Evolutionary conservation across 2,113 vertebrate genomes (phyloP).

Genomic region (Dascyllus trimaculatus): DNA sequence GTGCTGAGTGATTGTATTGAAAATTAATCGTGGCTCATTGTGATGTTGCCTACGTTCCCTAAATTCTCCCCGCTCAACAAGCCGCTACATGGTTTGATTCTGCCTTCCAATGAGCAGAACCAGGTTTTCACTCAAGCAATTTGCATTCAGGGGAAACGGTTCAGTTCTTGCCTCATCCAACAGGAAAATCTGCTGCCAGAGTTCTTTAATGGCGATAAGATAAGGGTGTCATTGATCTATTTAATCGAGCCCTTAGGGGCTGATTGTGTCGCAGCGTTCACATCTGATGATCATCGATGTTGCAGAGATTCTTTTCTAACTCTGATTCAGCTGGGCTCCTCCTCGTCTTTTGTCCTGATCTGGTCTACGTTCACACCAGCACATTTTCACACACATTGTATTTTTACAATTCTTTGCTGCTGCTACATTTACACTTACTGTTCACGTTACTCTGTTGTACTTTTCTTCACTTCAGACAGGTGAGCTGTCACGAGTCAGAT

Average conservation of each 20-base stretch:
- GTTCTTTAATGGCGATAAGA: constrained; percentile 6
- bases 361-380: no score
- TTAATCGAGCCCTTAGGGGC: constrained; percentile 8
- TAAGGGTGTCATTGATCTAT: not conserved
- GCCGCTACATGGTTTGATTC: not conserved
- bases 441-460: no score
- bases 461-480: no score
- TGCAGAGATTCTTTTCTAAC: not conserved
- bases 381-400: no score
- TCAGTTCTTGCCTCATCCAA: constrained; percentile 7
- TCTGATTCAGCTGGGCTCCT: not conserved
- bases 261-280: constrained; percentile 33
- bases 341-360: not conserved
- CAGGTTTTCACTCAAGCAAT: not conserved
- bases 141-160: constrained; percentile 3
- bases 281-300: not conserved
- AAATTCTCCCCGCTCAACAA: not conserved
- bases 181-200: constrained; percentile 9
- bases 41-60: not conserved
- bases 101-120: not conserved
- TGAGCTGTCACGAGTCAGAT: no score
- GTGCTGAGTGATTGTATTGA: not conserved
- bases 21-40: not conserved
- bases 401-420: no score
- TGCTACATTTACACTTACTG: no score